Conservation (phyloP, 2,888 invertebrate genomes). For the Lasioglossum villosulum region DNA sequence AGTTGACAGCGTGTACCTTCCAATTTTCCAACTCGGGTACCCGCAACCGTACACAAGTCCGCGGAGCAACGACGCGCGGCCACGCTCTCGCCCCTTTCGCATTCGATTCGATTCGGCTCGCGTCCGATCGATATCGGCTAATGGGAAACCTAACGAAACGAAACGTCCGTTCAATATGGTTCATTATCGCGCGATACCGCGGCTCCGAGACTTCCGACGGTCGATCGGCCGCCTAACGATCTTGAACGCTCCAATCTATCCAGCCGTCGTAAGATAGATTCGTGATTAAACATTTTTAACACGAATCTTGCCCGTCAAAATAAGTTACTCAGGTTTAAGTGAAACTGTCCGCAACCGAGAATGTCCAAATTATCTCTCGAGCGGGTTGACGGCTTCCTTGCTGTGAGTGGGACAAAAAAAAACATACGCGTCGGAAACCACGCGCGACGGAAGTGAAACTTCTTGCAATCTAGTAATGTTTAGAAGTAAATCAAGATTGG, state of each 20-base stretch:
- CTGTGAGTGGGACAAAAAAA: too few species aligned
- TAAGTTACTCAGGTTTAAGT: too few species aligned
- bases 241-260: neutral
- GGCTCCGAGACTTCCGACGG: neutral
- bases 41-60: neutral
- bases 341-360: too few species aligned
- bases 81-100: neutral
- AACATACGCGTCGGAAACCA: too few species aligned
- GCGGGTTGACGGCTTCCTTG: too few species aligned
- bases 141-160: conserved; percentile 6
- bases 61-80: neutral
- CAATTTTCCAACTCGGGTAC: conserved; percentile 40
- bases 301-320: too few species aligned
- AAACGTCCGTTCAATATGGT: neutral
- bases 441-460: too few species aligned
- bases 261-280: neutral
- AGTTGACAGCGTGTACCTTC: conserved; percentile 33
- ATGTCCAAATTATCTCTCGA: too few species aligned
- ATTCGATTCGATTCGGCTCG: neutral
- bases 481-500: too few species aligned
- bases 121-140: conserved; percentile 1
- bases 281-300: neutral
- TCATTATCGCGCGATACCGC: neutral
- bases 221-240: neutral
- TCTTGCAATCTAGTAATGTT: too few species aligned